Evolutionary conservation across 2,797 vertebrate genomes (phyloP), one percentile per base, ranked within the genome.

Genomic region (Myotis vivesi): DNA sequence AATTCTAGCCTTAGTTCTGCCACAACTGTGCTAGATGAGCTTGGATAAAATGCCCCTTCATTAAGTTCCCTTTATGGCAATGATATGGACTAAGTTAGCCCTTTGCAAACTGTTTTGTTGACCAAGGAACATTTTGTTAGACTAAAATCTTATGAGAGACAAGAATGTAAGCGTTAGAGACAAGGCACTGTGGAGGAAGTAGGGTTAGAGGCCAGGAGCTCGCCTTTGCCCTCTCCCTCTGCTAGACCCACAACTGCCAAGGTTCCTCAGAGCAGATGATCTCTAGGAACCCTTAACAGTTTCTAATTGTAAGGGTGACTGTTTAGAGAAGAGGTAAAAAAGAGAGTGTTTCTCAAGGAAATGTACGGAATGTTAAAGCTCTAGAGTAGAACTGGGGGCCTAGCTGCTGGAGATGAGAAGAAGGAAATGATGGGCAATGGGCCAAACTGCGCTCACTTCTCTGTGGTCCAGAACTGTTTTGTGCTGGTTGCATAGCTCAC

Each of bases 241-340:
- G 1, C 8, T 7, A 2, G 12, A 1, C 13, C 22, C 46, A 5
- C 6, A 36, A 12, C 13, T 13, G 41, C 8, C 36, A 0, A 22
- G 6, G 25, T 25, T 80, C 20, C 6, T 23, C 16, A 25, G 82
- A 66, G 33, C 17, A 64, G 49, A 44, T 5, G 36, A 41, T 55
- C 28, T 38, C 23, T 53, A 36, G 36, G 64, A 62, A 64, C 51
- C 8, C 22, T 22, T 46, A 36, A 69, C 13, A 46, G 0, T 81
- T 94, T 90, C 15, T 66, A 64, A 71, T 20, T 44, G 7, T 19
- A 64, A 36, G 23, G 3, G 11, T 82, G 53, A 66, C 8, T 91
- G 2, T 53, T 81, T 36, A 77, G 46, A 85, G 25, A 55, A 62
- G 7, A 5, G 16, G 36, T 46, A 4, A 88, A 46, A 62, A 15